These are phyloP conservation scores for Berghia stephanieae DNA, from an alignment of 1,140 invertebrate genomes.

Conservation along the genomic window DNA sequence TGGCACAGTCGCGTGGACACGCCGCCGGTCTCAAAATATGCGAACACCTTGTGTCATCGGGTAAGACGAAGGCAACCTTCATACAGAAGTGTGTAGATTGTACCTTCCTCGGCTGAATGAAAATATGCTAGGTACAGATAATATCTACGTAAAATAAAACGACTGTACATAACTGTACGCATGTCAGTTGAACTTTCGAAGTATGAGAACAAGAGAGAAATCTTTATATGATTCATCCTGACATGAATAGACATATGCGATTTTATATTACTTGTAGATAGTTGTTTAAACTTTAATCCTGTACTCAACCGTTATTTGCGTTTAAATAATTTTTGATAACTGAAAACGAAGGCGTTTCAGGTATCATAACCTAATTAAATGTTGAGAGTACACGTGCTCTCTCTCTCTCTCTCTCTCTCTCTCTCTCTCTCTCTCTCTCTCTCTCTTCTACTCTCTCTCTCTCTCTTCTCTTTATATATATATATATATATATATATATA, in stretches of 20 bases:
- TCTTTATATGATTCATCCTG: neutral
- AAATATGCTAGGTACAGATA: neutral
- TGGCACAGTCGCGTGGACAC: slow-evolving; percentile 30
- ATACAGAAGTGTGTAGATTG: too few species aligned
- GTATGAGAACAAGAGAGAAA: neutral
- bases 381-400: neutral
- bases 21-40: too few species aligned
- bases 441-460: slow-evolving; percentile 14
- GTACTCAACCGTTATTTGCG: neutral
- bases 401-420: neutral
- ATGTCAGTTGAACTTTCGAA: neutral
- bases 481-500: too few species aligned
- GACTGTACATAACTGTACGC: neutral
- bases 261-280: neutral
- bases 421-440: slow-evolving; percentile 5
- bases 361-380: neutral
- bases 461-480: neutral
- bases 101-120: neutral
- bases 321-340: neutral
- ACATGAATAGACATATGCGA: neutral
- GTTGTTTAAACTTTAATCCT: neutral
- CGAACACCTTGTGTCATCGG: neutral
- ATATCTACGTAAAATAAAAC: neutral
- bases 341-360: neutral
- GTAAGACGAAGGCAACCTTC: neutral